A percentile compares a stretch with the other conserved stretches of the same genome.
Evolutionary conservation across 2,113 vertebrate species (phyloP).

Genomic region (Cinclus cinclus): DNA sequence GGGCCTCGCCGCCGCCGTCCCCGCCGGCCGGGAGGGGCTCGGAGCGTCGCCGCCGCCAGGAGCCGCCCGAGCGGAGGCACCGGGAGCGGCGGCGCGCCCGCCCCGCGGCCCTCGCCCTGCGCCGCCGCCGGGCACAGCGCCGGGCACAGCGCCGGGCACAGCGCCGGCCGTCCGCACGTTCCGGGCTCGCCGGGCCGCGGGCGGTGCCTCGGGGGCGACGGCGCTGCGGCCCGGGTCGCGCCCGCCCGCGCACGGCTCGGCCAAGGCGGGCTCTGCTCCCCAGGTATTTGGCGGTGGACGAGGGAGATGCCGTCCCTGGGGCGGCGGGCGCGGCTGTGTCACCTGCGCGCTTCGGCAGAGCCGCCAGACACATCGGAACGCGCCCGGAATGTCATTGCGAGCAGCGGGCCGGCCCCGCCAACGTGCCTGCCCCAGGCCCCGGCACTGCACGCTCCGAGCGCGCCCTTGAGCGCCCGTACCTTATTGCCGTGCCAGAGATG

Average conservation of each 20-base stretch:
- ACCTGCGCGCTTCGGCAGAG: background rate
- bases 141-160: slow-evolving; percentile 19
- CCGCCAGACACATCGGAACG: background rate
- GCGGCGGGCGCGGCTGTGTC: background rate
- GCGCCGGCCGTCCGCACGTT: background rate
- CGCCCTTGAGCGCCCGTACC: background rate
- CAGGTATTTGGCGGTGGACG: fast-evolving
- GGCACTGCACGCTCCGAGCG: background rate
- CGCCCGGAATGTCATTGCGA: background rate
- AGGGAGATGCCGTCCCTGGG: background rate
- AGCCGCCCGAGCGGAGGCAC: no score
- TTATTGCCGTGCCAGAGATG: fast-evolving
- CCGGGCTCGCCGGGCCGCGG: background rate
- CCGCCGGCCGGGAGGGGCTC: no score
- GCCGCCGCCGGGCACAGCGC: slow-evolving; percentile 76
- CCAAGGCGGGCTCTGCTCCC: background rate
- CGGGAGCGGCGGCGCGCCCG: no score
- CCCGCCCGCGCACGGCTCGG: background rate
- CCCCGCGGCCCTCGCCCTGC: no score
- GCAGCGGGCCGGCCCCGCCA: background rate
- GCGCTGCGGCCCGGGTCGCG: background rate
- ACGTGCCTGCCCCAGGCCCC: background rate
- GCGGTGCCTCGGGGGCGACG: background rate
- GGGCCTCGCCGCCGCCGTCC: no score
- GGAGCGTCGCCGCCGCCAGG: no score